Evolutionary conservation across 2,888 invertebrate genomes (phyloP), one percentile per base, ranked within the genome.

Genomic region (Rhamnusium bicolor): DNA sequence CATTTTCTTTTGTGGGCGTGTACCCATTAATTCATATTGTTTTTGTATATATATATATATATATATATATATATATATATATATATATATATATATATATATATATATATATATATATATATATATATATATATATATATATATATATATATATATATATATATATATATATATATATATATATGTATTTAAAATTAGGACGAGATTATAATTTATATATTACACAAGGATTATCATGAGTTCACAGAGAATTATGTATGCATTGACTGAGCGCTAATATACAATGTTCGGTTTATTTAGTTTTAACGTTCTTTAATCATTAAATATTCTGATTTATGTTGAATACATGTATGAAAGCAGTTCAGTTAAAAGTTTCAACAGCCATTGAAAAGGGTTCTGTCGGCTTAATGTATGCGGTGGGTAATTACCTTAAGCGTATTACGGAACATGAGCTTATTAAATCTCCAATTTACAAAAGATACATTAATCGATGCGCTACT

Each of bases 221-320:
- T n/a, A n/a, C n/a, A n/a, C n/a, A n/a, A n/a, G n/a, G n/a, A n/a
- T n/a, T n/a, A n/a, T n/a, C n/a, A n/a, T n/a, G n/a, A n/a, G n/a
- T 6, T 10, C 32, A 5, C 32, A 32, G 32, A 10, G 32, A 32
- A 32, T 32, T 32, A 32, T 32, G 32, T 6, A 32, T 32, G n/a
- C n/a, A n/a, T 24, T 24, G 40, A 10, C 2, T n/a, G 40, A n/a
- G n/a, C n/a, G n/a, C n/a, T n/a, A n/a, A 1, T 51, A 72, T 71
- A 72, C 56, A 65, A 61, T 72, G 54, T 10, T 1, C 18, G 40
- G 60, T 60, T 60, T 60, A 60, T 40, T 60, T 71, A 49, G 60
- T 75, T 72, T 72, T 71, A 75, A 69, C 76, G 70, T 72, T 73
- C 65, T 73, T 73, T 76, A 73, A 76, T 73, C 67, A 69, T 71